phyloP scores from a whole-genome alignment of 1,140 invertebrate species.

The Pararge aegeria region DNA sequence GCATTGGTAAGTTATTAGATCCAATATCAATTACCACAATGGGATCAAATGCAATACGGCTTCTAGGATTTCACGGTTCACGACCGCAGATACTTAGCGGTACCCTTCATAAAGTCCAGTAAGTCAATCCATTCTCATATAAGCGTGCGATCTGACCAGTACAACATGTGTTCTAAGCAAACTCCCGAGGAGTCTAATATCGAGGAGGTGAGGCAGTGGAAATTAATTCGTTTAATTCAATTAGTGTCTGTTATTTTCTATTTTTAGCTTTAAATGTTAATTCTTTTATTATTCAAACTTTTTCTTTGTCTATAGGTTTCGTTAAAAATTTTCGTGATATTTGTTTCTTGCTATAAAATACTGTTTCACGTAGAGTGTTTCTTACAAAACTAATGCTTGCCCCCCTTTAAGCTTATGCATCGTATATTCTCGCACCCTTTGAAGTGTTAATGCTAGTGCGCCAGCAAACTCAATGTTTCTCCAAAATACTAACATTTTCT shows the following conservation, averaged over 20 bases:
- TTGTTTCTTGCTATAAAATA: conserved; percentile 3
- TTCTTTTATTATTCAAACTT: conserved; percentile 6
- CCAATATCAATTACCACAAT: conserved; percentile 43
- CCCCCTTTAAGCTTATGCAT: conserved; percentile 24
- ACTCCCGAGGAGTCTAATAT: conserved; percentile 52
- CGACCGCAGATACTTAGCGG: conserved; percentile 45
- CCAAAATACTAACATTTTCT: conserved; percentile 78
- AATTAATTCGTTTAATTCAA: not conserved
- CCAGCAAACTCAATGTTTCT: conserved; percentile 47
- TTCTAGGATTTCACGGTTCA: conserved; percentile 36
- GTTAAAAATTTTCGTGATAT: not conserved
- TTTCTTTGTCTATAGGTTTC: not conserved
- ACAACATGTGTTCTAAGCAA: conserved; percentile 73
- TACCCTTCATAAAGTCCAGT: conserved; percentile 43
- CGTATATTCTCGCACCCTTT: conserved; percentile 17
- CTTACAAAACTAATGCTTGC: conserved; percentile 25
- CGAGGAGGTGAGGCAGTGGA: conserved; percentile 52
- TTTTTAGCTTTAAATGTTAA: conserved; percentile 7
- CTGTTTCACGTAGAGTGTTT: not conserved
- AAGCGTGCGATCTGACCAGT: conserved; percentile 48
- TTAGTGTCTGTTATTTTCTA: conserved; percentile 10
- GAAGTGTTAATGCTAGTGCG: conserved; percentile 17
- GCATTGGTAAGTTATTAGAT: conserved; percentile 30
- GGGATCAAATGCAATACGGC: conserved; percentile 45
- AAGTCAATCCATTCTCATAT: conserved; percentile 58